Evolutionary conservation across 2,888 invertebrate genomes (phyloP).

Genomic region (Poecilobothrus nobilitatus): DNA sequence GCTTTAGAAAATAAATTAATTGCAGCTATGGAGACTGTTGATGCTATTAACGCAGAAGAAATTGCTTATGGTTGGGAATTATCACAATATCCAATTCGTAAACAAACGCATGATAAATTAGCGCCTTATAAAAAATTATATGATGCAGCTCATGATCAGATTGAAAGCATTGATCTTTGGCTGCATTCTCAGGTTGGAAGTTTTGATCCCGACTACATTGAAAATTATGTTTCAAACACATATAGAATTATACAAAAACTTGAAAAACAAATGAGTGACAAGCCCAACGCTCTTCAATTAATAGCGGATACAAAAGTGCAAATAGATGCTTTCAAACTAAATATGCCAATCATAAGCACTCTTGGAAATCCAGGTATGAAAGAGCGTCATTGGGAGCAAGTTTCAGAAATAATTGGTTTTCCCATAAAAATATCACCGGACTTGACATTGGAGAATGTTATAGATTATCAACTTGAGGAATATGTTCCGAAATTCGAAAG

Average conservation of each 20-base stretch:
- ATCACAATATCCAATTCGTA: constrained; percentile 80
- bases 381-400: constrained; percentile 84
- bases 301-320: constrained; percentile 51
- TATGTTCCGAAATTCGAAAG: constrained; percentile 81
- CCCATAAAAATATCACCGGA: constrained; percentile 78
- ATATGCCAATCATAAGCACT: constrained; percentile 85
- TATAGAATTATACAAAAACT: constrained; percentile 70
- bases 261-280: constrained; percentile 75
- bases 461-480: constrained; percentile 82
- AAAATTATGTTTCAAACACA: constrained; percentile 45
- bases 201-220: constrained; percentile 82
- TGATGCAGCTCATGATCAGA: constrained; percentile 80
- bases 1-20: constrained; percentile 56
- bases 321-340: constrained; percentile 81
- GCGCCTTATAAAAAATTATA: constrained; percentile 80
- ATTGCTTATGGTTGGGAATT: constrained; percentile 76
- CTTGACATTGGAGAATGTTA: constrained; percentile 73
- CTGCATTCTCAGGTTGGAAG: constrained; percentile 74
- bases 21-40: constrained; percentile 72
- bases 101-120: constrained; percentile 67
- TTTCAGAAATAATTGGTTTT: constrained; percentile 91
- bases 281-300: constrained; percentile 64
- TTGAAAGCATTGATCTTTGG: constrained; percentile 76
- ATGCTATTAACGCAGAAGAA: constrained; percentile 88
- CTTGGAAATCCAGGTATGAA: constrained; percentile 93